phyloP scores from a whole-genome alignment of 2,888 invertebrate species.

The Ichneumoninae sp. region DNA sequence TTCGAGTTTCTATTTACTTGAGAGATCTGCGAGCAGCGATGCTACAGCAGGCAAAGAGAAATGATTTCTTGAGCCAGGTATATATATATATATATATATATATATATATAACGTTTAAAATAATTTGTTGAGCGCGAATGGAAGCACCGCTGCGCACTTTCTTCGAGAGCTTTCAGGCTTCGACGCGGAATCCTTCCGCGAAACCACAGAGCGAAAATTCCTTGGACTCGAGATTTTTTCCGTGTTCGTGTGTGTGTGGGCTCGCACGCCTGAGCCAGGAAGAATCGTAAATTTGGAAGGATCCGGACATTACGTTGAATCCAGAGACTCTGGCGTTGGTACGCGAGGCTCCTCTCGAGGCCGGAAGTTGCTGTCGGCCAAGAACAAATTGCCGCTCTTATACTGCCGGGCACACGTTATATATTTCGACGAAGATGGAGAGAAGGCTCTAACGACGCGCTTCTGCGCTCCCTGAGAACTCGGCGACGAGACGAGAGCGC shows the following conservation, averaged over 20 bases:
- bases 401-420: slow-evolving; percentile 53
- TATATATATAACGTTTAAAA: too few species aligned
- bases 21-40: background rate
- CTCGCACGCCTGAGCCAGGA: slow-evolving; percentile 35
- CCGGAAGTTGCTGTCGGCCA: slow-evolving; percentile 67
- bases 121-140: slow-evolving; percentile 41
- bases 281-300: slow-evolving; percentile 67
- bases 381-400: slow-evolving; percentile 69
- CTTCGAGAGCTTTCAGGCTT: slow-evolving; percentile 47
- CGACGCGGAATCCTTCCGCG: slow-evolving; percentile 7
- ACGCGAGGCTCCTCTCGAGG: slow-evolving; percentile 39
- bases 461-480: slow-evolving; percentile 33
- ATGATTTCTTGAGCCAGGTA: slow-evolving; percentile 11
- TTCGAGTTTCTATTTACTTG: slow-evolving; percentile 39
- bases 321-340: slow-evolving; percentile 62
- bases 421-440: slow-evolving; percentile 60
- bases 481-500: slow-evolving; percentile 43
- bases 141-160: slow-evolving; percentile 38
- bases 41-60: background rate
- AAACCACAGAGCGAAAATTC: slow-evolving; percentile 48
- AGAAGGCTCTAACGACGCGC: slow-evolving; percentile 58
- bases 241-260: background rate
- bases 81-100: background rate
- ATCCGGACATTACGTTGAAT: slow-evolving; percentile 69
- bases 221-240: slow-evolving; percentile 49